A percentile compares a stretch with the other conserved stretches of the same genome.
These are phyloP conservation scores for Smithornis capensis DNA, from an alignment of 2,113 vertebrate species.

Conservation along the genomic window DNA sequence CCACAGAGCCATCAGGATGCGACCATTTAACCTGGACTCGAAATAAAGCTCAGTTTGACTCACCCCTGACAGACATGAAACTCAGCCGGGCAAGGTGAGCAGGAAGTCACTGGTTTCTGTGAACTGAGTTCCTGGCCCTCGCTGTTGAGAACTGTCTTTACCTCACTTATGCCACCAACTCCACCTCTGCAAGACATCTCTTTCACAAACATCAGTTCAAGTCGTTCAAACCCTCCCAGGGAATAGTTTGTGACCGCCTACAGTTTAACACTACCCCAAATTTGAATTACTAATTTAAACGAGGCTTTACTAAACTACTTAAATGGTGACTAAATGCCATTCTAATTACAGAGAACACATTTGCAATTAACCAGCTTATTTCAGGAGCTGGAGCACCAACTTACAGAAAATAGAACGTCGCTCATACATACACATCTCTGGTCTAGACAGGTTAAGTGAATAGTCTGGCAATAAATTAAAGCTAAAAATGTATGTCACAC, in stretches of 20 bases:
- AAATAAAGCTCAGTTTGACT: neutral
- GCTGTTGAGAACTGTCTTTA: neutral
- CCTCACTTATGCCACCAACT: neutral
- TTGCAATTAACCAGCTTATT: constrained; percentile 37
- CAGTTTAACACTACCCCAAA: constrained; percentile 13
- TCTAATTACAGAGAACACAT: constrained; percentile 56
- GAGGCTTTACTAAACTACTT: constrained; percentile 53
- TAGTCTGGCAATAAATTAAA: neutral
- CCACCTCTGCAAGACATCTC: neutral
- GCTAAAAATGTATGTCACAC: neutral
- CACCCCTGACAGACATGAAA: neutral
- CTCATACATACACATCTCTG: constrained; percentile 31
- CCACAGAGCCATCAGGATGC: neutral
- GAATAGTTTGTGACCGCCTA: neutral
- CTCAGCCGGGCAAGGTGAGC: neutral
- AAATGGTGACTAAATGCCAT: constrained; percentile 43
- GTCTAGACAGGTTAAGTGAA: constrained; percentile 59
- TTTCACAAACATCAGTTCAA: neutral
- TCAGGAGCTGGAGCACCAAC: constrained; percentile 1
- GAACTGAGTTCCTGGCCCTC: neutral
- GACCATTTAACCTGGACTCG: neutral
- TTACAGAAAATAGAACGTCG: neutral
- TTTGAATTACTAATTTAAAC: constrained; percentile 51
- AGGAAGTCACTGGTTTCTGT: neutral
- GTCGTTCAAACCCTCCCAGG: neutral